Conservation (phyloP, 2,113 vertebrate genomes). For the Puma concolor region DNA sequence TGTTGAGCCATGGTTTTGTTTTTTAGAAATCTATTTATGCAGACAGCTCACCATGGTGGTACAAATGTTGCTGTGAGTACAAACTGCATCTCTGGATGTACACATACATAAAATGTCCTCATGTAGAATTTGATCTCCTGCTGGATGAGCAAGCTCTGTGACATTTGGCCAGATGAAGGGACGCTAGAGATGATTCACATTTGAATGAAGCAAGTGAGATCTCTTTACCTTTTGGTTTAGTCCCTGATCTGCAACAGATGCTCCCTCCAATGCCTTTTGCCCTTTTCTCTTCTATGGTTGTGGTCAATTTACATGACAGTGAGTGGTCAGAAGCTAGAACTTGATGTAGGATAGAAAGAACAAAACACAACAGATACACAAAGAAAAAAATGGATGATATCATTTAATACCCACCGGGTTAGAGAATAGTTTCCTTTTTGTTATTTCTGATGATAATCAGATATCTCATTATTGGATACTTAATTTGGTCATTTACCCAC, state of each 20-base stretch:
- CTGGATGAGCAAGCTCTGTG: background rate
- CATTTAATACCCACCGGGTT: background rate
- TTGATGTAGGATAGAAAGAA: background rate
- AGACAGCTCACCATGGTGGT: background rate
- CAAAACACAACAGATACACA: background rate
- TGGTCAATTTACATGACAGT: background rate
- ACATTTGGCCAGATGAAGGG: background rate
- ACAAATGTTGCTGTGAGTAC: background rate
- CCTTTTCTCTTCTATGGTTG: background rate
- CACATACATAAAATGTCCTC: accelerated
- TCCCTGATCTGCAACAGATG: background rate
- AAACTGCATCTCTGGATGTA: background rate
- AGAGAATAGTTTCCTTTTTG: background rate
- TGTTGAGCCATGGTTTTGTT: background rate
- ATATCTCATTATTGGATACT: background rate
- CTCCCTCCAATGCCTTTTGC: background rate
- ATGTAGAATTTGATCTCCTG: background rate
- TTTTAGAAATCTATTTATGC: background rate
- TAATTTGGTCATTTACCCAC: background rate
- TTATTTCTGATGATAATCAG: background rate
- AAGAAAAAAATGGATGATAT: background rate
- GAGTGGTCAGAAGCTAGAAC: background rate
- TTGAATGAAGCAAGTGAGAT: background rate
- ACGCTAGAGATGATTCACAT: background rate
- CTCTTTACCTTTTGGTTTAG: background rate